These are phyloP conservation scores for Trachops cirrhosus DNA, from an alignment of 2,797 vertebrate genomes.

Conservation along the genomic window DNA sequence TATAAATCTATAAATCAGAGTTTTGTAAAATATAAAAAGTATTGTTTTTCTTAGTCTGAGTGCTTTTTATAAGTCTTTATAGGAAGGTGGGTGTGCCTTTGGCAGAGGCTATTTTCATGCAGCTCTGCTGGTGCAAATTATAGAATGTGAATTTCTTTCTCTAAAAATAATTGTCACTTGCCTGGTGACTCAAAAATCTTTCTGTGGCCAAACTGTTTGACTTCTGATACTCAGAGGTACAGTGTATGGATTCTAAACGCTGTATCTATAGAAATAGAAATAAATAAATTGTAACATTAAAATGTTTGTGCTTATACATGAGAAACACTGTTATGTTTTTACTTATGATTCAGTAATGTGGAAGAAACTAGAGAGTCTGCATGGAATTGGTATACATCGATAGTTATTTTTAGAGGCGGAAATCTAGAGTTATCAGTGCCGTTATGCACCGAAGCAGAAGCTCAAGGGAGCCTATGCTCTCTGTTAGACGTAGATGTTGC, in stretches of 20 bases:
- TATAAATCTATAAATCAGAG: not conserved
- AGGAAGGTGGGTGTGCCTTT: not conserved
- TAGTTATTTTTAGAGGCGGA: not conserved
- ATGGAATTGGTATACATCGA: not conserved
- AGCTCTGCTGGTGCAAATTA: constrained; percentile 48
- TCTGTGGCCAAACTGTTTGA: constrained; percentile 35
- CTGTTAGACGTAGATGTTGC: not conserved
- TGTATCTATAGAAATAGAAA: constrained; percentile 32
- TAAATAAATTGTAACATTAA: constrained; percentile 8
- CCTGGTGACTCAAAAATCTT: constrained; percentile 51
- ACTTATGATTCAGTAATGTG: not conserved
- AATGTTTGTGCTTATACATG: constrained; percentile 41
- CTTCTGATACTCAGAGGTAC: constrained; percentile 38
- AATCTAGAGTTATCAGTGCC: not conserved
- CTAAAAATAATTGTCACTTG: constrained; percentile 71
- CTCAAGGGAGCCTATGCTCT: too few relatives aligned
- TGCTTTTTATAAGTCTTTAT: constrained; percentile 2
- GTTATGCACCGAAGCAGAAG: not conserved
- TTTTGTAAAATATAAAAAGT: constrained; percentile 44
- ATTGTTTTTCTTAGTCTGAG: not conserved
- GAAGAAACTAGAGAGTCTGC: not conserved
- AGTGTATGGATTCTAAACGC: constrained; percentile 60
- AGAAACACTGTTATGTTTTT: not conserved
- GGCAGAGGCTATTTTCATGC: constrained; percentile 36
- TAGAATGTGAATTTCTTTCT: constrained; percentile 53